A percentile compares a stretch with the other conserved stretches of the same genome.
Evolutionary conservation across 2,888 invertebrate genomes (phyloP).

Genomic region (Dichetophora obliterata): DNA sequence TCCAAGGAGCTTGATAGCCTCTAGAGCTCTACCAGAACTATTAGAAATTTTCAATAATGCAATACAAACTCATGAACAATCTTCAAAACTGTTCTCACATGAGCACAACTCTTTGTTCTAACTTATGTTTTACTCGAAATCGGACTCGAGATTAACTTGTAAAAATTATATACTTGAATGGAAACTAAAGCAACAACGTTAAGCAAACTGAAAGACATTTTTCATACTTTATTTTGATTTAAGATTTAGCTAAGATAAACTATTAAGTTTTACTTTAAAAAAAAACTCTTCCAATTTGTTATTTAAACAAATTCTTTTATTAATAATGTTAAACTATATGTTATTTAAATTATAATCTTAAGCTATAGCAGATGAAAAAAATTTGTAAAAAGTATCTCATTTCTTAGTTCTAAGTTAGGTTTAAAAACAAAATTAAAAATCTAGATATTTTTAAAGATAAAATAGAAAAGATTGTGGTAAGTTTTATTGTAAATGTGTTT

Average conservation of each 20-base stretch:
- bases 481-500: not conserved
- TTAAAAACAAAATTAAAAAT: slow-evolving; percentile 7
- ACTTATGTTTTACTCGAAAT: slow-evolving; percentile 19
- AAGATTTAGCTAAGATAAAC: not conserved
- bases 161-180: slow-evolving; percentile 1
- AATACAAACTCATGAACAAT: too few relatives aligned
- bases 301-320: slow-evolving; percentile 35
- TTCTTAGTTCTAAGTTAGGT: slow-evolving; percentile 42
- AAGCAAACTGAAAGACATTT: slow-evolving; percentile 39
- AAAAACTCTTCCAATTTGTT: slow-evolving; percentile 44
- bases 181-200: slow-evolving; percentile 28
- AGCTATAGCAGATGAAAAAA: slow-evolving; percentile 19
- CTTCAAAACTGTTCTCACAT: too few relatives aligned
- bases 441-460: not conserved
- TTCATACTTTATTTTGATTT: slow-evolving; percentile 29
- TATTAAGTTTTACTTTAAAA: slow-evolving; percentile 14
- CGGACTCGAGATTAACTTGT: slow-evolving; percentile 18
- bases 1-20: not conserved
- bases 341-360: slow-evolving; percentile 14
- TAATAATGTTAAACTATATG: slow-evolving; percentile 3
- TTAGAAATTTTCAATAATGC: too few relatives aligned
- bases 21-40: too few relatives aligned
- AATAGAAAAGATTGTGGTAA: not conserved
- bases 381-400: slow-evolving; percentile 50
- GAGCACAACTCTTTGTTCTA: slow-evolving; percentile 12